These are phyloP conservation scores for Hapalemur alaotrensis DNA, from an alignment of 2,797 vertebrate species.

Conservation along the genomic window DNA sequence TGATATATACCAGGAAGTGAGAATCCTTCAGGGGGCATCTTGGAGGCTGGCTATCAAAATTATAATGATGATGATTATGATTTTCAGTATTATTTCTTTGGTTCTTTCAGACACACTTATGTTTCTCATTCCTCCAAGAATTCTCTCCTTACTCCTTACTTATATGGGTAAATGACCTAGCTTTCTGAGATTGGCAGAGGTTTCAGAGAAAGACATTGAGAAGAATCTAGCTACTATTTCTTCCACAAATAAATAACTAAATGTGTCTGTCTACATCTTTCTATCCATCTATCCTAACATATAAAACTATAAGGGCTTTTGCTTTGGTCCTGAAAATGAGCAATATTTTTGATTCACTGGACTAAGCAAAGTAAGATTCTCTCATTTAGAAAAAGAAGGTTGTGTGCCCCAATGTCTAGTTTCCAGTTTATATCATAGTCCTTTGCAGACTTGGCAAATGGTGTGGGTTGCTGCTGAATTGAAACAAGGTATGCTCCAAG, in stretches of 20 bases:
- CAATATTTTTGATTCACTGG: neutral
- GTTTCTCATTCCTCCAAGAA: neutral
- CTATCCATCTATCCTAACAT: neutral
- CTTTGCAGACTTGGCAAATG: neutral
- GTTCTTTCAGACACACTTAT: neutral
- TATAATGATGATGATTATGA: neutral
- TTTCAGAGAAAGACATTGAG: neutral
- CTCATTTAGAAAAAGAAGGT: neutral
- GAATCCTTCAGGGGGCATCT: neutral
- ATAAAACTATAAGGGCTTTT: neutral
- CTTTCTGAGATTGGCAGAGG: neutral
- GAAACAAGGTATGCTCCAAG: neutral
- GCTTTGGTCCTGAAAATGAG: neutral
- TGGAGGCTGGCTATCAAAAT: neutral
- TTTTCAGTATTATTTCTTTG: neutral
- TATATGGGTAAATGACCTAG: neutral
- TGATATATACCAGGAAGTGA: neutral
- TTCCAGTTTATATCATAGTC: neutral
- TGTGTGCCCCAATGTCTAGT: neutral
- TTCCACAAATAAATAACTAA: neutral
- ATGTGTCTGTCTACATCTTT: neutral
- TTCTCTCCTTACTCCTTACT: neutral
- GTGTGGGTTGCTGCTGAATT: neutral
- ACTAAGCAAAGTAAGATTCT: conserved; percentile 5
- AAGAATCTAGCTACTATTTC: neutral